Conservation (phyloP, 2,888 invertebrate genomes). For the Phoronis australis region DNA sequence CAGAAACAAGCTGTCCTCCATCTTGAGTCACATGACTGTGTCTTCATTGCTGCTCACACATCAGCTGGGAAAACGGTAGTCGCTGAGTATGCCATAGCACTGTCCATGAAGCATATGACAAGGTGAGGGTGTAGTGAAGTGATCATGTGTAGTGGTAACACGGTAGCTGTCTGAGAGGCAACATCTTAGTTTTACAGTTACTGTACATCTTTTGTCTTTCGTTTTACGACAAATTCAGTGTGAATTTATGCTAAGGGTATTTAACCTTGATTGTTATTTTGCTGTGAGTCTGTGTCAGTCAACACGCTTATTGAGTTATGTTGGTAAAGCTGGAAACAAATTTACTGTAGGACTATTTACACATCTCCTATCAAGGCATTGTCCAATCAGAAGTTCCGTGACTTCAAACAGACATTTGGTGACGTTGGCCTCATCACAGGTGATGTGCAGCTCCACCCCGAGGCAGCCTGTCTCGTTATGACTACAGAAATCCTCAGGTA, state of each 20-base stretch:
- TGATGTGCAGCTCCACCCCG: conserved; percentile 90
- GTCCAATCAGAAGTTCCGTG: conserved; percentile 97
- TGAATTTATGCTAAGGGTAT: too few species aligned
- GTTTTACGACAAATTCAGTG: too few species aligned
- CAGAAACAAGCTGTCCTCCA: conserved; percentile 95
- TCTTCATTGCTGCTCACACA: conserved; percentile 98
- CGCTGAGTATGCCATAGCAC: conserved; percentile 97
- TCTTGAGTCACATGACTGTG: conserved; percentile 86
- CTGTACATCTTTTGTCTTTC: too few species aligned
- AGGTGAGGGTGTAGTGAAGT: conserved; percentile 56
- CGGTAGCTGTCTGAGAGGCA: too few species aligned
- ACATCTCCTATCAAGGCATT: conserved; percentile 98
- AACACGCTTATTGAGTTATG: too few species aligned
- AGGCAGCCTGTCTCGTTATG: conserved; percentile 95
- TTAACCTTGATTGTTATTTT: too few species aligned
- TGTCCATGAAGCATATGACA: conserved; percentile 87
- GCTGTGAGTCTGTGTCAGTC: too few species aligned
- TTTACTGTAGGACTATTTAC: conserved; percentile 73
- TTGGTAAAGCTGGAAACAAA: too few species aligned
- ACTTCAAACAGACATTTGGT: conserved; percentile 81
- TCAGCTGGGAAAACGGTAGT: conserved; percentile 97
- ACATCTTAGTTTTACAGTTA: too few species aligned
- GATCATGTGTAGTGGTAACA: too few species aligned
- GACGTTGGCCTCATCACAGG: conserved; percentile 51
- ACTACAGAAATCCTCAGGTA: conserved; percentile 92